Base-by-base conservation (phyloP, 2,797 vertebrate genomes). In the Helicolenus hilgendorfi region DNA sequence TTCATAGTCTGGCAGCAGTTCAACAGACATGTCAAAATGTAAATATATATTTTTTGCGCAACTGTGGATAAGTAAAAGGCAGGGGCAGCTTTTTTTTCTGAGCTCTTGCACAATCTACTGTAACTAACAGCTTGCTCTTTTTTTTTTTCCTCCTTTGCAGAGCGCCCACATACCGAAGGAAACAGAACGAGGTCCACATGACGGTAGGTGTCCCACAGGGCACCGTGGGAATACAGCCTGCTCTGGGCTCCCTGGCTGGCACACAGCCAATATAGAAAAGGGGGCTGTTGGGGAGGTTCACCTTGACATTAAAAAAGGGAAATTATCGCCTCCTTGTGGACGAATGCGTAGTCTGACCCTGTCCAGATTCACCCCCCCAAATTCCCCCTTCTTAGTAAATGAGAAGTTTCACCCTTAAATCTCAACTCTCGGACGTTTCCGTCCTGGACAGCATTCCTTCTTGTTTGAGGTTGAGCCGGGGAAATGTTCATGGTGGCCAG, bases 121-220 rank as follows among this genome's bases (percentile, higher is more conserved):
- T 77, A 26, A 79, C 91, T 94, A 94, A 94, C 77, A 26, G 56
- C 20, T 29, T 55, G 24, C 26, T 80, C 22, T 82, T 24, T 77
- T 38, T 79, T 87, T 15, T 68, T 22, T 20, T 79, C 92, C 60
- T 55, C 56, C 74, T 87, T 94, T 95, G 85, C 97, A 98, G 98
- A 98, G 98, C 92, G 99, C 98, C 92, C 98, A 98, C 90, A 98
- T 98, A 96, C 97, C 98, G 87, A 98, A 94, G 96, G 98, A 97
- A 94, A 96, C 96, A 95, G 98, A 97, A 72, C 97, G 97, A 95
- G 97, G 97, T 96, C 89, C 97, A 88, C 96, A 97, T 85, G 98
- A 98, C 93, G 98, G 98, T 99, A 98, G 97, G 98, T 97, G 93
- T 96, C 87, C 80, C 88, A 83, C 76, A 78, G 86, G 92, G 89